Percentiles rank a stretch among this genome's conserved stretches.
These are phyloP conservation scores for Peromyscus californicus DNA, from an alignment of 2,113 vertebrate species.

Conservation along the genomic window DNA sequence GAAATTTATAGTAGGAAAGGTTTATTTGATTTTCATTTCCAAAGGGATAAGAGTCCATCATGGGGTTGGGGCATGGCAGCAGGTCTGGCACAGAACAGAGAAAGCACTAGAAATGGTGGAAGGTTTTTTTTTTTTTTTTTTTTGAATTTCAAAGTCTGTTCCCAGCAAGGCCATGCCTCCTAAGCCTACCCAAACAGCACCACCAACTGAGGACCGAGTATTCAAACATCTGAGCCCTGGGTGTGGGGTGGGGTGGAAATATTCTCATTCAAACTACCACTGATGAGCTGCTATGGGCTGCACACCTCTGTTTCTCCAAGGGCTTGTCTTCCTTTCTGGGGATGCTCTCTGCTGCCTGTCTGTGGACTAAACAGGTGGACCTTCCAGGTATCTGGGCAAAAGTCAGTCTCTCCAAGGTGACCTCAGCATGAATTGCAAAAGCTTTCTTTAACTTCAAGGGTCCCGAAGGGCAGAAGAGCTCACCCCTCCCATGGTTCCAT, in stretches of 20 bases:
- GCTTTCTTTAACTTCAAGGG: not conserved
- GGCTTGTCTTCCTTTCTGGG: not conserved
- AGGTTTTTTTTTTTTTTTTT: not conserved
- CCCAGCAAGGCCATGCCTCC: not conserved
- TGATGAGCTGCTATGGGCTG: not conserved
- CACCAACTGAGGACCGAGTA: not conserved
- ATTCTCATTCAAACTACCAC: not conserved
- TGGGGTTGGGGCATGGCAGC: not conserved
- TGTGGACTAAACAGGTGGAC: not conserved
- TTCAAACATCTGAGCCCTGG: not conserved
- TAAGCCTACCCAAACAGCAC: not conserved
- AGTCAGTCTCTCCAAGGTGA: not conserved
- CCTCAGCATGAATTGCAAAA: not conserved
- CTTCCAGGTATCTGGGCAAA: not conserved
- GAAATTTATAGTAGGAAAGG: not conserved
- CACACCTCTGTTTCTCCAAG: not conserved
- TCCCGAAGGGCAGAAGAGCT: not conserved
- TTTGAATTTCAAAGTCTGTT: not conserved
- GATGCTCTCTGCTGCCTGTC: not conserved
- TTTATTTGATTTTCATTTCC: not conserved
- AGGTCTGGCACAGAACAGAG: not conserved
- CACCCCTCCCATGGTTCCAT: not conserved
- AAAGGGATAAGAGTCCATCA: not conserved
- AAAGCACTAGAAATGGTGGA: not conserved
- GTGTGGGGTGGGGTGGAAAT: not conserved